Percentiles rank a stretch among this genome's conserved stretches.
Evolutionary conservation across 1,140 invertebrate species (phyloP).

Genomic region (Brachionus angularis): DNA sequence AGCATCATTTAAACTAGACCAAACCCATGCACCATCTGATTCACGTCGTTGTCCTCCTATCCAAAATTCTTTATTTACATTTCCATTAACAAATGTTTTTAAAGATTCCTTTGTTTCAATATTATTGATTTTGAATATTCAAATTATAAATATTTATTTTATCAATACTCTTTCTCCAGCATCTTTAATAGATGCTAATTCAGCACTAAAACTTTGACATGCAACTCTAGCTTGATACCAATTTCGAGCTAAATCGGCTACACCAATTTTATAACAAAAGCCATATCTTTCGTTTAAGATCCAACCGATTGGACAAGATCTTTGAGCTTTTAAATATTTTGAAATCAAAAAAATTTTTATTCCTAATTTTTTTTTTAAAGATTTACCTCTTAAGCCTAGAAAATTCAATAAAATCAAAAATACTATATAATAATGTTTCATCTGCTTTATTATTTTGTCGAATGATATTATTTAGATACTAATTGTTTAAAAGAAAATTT

Average conservation of each 20-base stretch:
- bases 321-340: background rate
- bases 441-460: too few species aligned
- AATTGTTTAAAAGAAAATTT: too few species aligned
- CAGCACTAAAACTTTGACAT: constrained; percentile 29
- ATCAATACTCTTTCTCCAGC: constrained; percentile 7
- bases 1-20: constrained; percentile 26
- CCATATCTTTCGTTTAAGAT: constrained; percentile 35
- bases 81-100: constrained; percentile 5
- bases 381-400: too few species aligned
- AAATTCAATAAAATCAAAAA: too few species aligned
- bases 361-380: too few species aligned
- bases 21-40: constrained; percentile 20
- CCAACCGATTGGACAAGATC: constrained; percentile 38
- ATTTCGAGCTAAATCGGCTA: constrained; percentile 19
- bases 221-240: constrained; percentile 37
- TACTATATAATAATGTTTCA: too few species aligned
- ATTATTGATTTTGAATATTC: background rate
- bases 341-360: background rate
- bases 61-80: constrained; percentile 29
- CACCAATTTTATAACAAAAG: constrained; percentile 13
- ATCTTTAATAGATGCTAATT: constrained; percentile 28
- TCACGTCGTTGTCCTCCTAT: constrained; percentile 8
- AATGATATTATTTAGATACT: too few species aligned
- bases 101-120: background rate
- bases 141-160: background rate